Evolutionary conservation across 2,888 invertebrate species (phyloP).

Genomic region (Pollenia amentaria): DNA sequence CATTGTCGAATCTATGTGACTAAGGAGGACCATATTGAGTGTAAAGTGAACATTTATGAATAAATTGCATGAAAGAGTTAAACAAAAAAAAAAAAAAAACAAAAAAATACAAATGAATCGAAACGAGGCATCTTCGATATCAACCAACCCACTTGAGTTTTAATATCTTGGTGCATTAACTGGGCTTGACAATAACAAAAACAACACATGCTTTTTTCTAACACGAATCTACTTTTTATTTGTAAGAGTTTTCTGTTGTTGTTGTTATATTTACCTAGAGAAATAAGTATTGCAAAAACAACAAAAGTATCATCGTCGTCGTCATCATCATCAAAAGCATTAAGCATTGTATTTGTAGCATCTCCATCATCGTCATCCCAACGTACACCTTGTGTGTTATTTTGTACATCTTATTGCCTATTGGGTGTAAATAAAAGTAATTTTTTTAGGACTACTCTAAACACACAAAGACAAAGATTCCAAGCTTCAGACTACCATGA

Average conservation of each 20-base stretch:
- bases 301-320: slow-evolving; percentile 60
- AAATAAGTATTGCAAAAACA: slow-evolving; percentile 43
- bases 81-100: slow-evolving; percentile 22
- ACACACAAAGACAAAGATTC: no score
- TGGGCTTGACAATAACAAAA: slow-evolving; percentile 67
- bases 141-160: slow-evolving; percentile 55
- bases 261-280: slow-evolving; percentile 40
- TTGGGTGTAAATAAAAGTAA: slow-evolving; percentile 6
- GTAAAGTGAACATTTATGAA: slow-evolving; percentile 80
- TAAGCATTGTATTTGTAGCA: slow-evolving; percentile 49
- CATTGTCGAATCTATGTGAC: slow-evolving; percentile 76
- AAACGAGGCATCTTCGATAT: slow-evolving; percentile 50
- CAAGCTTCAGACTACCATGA: no score
- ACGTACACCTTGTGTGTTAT: slow-evolving; percentile 66
- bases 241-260: slow-evolving; percentile 27
- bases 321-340: slow-evolving; percentile 21
- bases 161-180: slow-evolving; percentile 53
- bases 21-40: slow-evolving; percentile 56
- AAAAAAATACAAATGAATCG: not conserved
- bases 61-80: slow-evolving; percentile 81
- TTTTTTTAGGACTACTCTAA: not conserved
- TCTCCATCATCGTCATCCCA: slow-evolving; percentile 58
- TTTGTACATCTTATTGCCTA: slow-evolving; percentile 55
- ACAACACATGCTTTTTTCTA: slow-evolving; percentile 40
- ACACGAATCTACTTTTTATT: slow-evolving; percentile 47